Evolutionary conservation across 2,797 vertebrate species (phyloP), one percentile per base, ranked within the genome.

Genomic region (Octomys mimax): DNA sequence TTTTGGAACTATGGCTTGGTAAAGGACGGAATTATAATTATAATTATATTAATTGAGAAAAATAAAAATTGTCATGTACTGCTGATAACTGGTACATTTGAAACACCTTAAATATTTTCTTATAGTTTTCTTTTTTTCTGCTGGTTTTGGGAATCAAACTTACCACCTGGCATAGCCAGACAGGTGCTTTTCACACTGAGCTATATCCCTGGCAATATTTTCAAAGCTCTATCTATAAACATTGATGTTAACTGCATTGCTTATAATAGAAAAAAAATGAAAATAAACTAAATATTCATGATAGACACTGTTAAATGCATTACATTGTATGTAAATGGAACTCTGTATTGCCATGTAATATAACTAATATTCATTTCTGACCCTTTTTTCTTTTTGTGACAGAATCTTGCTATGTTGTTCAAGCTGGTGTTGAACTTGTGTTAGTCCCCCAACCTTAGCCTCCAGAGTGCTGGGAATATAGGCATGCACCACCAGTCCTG

Each of bases 231-330:
- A 31, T 66, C 4, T 73, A 22, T 83, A 54, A 75, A 21, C 1
- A 81, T 75, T 75, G 6, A 22, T 73, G 1, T n/a, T 10, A 59
- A 62, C 0, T 92, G 11, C 11, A 21, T 62, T 94, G 24, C 49
- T 59, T 78, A 91, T 36, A 91, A 80, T 39, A n/a, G 90, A 22
- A 12, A 21, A 22, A 87, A 54, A 42, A 57, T 82, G 22, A 71
- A 77, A 91, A 91, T 46, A 83, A 91, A 14, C 3, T 86, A 66
- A 64, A 64, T 66, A 52, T 3, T 1, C 9, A 95, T 5, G 85
- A 70, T 21, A 78, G 28, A 87, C 91, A 71, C 80, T 87, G 21
- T 78, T 95, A 89, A 79, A 81, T 77, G 12, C 66, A 61, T 68
- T 80, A 42, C 11, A 36, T 14, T 46, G 13, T 70, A 39, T 66